Evolutionary conservation across 2,113 vertebrate species (phyloP), one percentile per base, ranked within the genome.

Genomic region (Cheirogaleus medius): DNA sequence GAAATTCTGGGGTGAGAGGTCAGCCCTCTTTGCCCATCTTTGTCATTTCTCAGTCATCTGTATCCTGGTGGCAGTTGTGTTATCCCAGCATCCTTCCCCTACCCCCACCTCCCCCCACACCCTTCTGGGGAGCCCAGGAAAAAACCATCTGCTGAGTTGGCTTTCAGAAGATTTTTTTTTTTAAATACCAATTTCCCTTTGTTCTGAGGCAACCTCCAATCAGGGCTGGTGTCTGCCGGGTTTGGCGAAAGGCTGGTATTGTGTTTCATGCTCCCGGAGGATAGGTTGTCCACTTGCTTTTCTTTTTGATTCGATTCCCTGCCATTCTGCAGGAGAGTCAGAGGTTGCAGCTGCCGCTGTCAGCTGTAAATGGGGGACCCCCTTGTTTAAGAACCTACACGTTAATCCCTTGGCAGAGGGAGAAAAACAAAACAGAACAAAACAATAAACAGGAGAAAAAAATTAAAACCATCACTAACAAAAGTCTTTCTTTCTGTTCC

Each of bases 261-360:
- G 99, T 99, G 98, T 98, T 99, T 98, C 97, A 14, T 95, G 84
- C 97, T 98, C 98, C 98, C 98, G 39, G 93, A 98, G 98, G 98
- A 98, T 98, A 98, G 98, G 98, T 98, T 98, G 98, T 98, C 97
- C 97, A 97, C 98, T 98, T 98, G 98, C 98, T 98, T 98, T 99
- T 98, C 98, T 98, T 97, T 98, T 98, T 98, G 98, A 99, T 99
- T 99, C n/a, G 94, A 98, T 99, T 98, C 98, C 98, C 98, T 98
- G 98, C 98, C 98, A 98, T 98, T 98, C 98, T 96, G 95, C 0
- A 17, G 98, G 98, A 97, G 87, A 98, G 98, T 98, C 97, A 97
- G 98, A 98, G 98, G 98, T 93, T 98, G 98, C 99, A 99, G 99
- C 99, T 99, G 99, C 98, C 87, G 80, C 98, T 97, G 98, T 98